Conservation (phyloP, 2,113 vertebrate genomes). For the Pteronura brasiliensis region DNA sequence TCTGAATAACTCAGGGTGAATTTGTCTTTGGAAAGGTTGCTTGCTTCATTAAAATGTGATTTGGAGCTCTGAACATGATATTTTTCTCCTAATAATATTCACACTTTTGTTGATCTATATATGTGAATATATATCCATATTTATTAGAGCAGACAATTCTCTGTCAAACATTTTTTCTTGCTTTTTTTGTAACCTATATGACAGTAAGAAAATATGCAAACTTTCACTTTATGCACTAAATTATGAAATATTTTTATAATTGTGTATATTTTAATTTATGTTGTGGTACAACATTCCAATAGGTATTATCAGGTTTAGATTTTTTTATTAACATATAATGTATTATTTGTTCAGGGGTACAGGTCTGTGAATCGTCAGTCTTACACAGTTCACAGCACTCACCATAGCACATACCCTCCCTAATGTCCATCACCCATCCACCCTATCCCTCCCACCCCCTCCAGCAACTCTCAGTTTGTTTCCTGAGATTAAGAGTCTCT, state of each 20-base stretch:
- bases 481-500: no score
- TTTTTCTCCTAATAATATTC: constrained; percentile 12
- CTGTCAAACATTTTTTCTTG: not conserved
- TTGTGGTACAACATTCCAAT: not conserved
- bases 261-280: not conserved
- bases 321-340: no score
- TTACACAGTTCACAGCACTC: no score
- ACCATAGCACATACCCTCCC: no score
- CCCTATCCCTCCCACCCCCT: no score
- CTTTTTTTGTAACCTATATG: not conserved
- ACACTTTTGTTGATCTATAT: not conserved
- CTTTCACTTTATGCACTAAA: not conserved
- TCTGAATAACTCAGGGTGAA: constrained; percentile 50
- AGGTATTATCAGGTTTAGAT: not conserved
- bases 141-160: not conserved
- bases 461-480: no score
- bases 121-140: not conserved
- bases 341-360: no score
- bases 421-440: no score
- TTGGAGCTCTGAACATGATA: constrained; percentile 46
- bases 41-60: constrained; percentile 70
- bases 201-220: not conserved
- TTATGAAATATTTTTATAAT: not conserved
- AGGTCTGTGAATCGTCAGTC: no score
- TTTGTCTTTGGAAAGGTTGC: constrained; percentile 72